Evolutionary conservation across 2,113 vertebrate genomes (phyloP).

Genomic region (Scolopax mira): DNA sequence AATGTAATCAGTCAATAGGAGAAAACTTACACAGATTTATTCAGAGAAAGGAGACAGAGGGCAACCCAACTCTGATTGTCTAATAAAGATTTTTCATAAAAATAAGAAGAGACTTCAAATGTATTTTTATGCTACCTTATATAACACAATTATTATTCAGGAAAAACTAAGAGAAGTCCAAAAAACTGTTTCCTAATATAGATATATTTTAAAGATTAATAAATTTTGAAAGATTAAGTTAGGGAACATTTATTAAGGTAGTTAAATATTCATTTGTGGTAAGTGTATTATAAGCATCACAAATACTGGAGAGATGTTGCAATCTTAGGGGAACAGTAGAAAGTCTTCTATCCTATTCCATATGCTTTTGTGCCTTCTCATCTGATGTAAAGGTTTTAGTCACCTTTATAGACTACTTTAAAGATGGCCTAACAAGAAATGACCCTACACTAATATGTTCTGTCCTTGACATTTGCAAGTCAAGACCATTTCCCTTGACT

Average conservation of each 20-base stretch:
- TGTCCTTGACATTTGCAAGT: not conserved
- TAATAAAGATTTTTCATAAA: conserved; percentile 14
- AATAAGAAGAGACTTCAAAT: not conserved
- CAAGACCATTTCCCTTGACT: not conserved
- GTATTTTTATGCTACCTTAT: not conserved
- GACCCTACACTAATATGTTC: not conserved
- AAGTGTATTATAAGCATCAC: not conserved
- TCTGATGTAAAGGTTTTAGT: not conserved
- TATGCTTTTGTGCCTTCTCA: not conserved
- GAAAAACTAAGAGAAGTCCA: not conserved
- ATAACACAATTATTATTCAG: not conserved
- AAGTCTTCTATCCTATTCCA: not conserved
- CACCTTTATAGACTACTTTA: not conserved
- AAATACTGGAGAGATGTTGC: not conserved
- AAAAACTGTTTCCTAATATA: not conserved
- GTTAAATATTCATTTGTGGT: not conserved
- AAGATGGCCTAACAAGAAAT: not conserved
- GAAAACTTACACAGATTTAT: not conserved
- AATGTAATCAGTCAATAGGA: not conserved
- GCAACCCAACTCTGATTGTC: not conserved
- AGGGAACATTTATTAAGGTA: not conserved
- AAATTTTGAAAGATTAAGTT: not conserved
- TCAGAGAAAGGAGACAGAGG: not conserved
- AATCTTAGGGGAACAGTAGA: not conserved
- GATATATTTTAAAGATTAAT: not conserved